A percentile compares a stretch with the other conserved stretches of the same genome.
Evolutionary conservation across 1,140 invertebrate species (phyloP).

Genomic region (Ylistrum balloti): DNA sequence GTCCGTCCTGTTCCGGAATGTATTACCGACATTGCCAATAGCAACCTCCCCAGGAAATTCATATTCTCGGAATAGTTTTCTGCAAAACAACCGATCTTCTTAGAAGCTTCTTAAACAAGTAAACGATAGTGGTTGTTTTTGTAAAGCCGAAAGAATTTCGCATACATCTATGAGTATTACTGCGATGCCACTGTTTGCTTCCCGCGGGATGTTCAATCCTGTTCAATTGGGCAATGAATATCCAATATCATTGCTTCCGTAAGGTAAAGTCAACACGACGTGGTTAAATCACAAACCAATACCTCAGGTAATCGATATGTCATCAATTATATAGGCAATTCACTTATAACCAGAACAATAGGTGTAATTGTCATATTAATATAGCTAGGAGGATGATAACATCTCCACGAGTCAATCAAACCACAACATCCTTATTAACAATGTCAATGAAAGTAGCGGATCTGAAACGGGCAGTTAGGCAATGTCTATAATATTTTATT

Average conservation of each 20-base stretch:
- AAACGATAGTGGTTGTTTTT: neutral
- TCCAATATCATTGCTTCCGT: neutral
- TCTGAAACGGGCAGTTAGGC: too few species aligned
- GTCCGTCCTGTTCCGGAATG: neutral
- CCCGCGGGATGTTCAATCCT: neutral
- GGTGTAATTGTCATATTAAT: neutral
- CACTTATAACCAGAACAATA: neutral
- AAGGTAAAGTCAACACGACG: neutral
- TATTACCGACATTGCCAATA: neutral
- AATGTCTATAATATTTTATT: too few species aligned
- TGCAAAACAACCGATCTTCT: constrained; percentile 27
- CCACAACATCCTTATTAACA: too few species aligned
- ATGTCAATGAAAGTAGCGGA: too few species aligned
- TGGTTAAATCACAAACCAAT: neutral
- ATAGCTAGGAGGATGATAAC: neutral
- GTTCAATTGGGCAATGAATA: too few species aligned
- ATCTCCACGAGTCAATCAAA: too few species aligned
- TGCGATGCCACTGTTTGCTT: neutral
- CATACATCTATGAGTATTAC: neutral
- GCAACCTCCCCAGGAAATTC: neutral
- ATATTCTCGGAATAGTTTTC: neutral
- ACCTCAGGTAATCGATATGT: neutral
- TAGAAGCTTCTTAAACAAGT: neutral
- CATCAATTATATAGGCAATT: neutral
- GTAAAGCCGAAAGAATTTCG: neutral